Evolutionary conservation across 2,888 invertebrate genomes (phyloP).

Genomic region (Hemithea aestivaria): DNA sequence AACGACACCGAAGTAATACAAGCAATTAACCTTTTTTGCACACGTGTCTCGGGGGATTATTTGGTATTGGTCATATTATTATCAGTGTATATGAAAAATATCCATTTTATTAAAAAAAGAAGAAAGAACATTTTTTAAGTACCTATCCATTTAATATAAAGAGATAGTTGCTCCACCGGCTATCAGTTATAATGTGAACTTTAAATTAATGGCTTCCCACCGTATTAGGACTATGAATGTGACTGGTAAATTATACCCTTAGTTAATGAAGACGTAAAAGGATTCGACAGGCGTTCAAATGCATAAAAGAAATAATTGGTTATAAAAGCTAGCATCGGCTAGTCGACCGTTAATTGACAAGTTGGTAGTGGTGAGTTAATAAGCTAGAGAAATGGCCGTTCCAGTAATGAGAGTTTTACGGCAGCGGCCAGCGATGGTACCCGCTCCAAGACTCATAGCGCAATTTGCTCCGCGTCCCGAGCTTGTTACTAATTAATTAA

Average conservation of each 20-base stretch:
- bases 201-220: conserved; percentile 4
- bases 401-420: conserved; percentile 56
- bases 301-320: conserved; percentile 16
- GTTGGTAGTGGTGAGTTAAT: conserved; percentile 48
- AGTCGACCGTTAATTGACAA: conserved; percentile 45
- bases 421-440: conserved; percentile 22
- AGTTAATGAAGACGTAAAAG: conserved; percentile 12
- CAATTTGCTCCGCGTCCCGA: conserved; percentile 43
- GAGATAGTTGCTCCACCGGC: no score
- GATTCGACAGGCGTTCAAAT: background rate
- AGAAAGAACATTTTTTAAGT: no score
- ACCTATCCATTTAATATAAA: no score
- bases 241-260: conserved; percentile 8
- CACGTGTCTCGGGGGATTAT: no score
- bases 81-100: no score
- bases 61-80: no score
- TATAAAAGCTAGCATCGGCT: conserved; percentile 13
- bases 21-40: conserved; percentile 4
- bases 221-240: conserved; percentile 9
- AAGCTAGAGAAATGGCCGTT: conserved; percentile 54
- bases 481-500: conserved; percentile 46
- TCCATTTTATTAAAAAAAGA: no score
- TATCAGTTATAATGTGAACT: background rate
- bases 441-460: conserved; percentile 41
- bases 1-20: conserved; percentile 6